phyloP scores from a whole-genome alignment of 2,888 invertebrate species.

The Drosophila meridionalis region DNA sequence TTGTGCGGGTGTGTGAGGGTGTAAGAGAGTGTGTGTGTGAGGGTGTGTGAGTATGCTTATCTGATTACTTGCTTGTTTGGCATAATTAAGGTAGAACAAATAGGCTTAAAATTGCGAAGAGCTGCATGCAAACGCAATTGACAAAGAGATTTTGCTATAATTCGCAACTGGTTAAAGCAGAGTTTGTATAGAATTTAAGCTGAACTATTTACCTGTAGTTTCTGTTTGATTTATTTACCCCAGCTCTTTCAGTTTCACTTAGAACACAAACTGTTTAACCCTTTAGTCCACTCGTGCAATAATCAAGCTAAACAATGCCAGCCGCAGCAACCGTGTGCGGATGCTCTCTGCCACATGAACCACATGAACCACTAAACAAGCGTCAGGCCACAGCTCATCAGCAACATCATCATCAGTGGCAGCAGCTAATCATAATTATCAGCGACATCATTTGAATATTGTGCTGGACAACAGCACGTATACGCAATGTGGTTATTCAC shows the following conservation, averaged over 20 bases:
- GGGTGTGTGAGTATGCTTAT: slow-evolving; percentile 44
- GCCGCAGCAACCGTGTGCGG: slow-evolving; percentile 6
- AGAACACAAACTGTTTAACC: background rate
- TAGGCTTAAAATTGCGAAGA: background rate
- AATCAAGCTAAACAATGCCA: slow-evolving; percentile 8
- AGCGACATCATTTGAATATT: slow-evolving; percentile 16
- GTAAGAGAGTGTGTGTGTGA: slow-evolving; percentile 22
- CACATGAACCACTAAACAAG: slow-evolving; percentile 37
- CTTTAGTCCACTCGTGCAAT: slow-evolving; percentile 1
- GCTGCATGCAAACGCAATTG: background rate
- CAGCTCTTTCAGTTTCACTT: background rate
- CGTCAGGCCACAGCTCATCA: slow-evolving; percentile 18
- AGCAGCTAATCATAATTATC: slow-evolving; percentile 2
- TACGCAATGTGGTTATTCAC: slow-evolving; percentile 28
- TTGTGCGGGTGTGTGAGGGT: slow-evolving; percentile 8
- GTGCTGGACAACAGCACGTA: slow-evolving; percentile 37
- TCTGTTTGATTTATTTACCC: background rate
- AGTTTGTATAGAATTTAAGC: background rate
- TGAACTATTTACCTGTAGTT: background rate
- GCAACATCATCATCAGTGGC: background rate
- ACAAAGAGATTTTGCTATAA: background rate
- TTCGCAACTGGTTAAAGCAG: background rate
- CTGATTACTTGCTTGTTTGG: slow-evolving; percentile 54
- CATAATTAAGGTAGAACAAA: slow-evolving; percentile 44
- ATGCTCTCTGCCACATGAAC: slow-evolving; percentile 28